A percentile compares a stretch with the other conserved stretches of the same genome.
Conservation (phyloP, 2,888 invertebrate genomes). For the Strigamia crassipes region DNA sequence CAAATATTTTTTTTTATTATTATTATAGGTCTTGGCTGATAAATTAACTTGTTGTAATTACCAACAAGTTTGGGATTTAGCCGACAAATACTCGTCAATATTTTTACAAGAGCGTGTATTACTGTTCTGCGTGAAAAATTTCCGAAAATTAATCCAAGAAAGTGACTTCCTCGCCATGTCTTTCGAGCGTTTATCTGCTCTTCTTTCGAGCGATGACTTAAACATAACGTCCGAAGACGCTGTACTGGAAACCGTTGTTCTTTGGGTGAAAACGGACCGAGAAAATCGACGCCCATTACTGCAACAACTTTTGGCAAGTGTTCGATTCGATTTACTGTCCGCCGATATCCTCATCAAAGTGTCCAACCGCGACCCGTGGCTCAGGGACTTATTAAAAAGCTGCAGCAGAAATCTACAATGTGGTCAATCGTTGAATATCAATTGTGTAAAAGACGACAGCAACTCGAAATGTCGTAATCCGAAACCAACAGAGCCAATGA, state of each 20-base stretch:
- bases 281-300: slow-evolving; percentile 25
- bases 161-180: slow-evolving; percentile 44
- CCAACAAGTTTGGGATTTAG: slow-evolving; percentile 45
- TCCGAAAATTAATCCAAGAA: slow-evolving; percentile 32
- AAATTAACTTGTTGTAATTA: slow-evolving; percentile 36
- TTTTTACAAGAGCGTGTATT: slow-evolving; percentile 41
- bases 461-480: slow-evolving; percentile 18
- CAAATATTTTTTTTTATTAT: neutral
- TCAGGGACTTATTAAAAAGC: neutral
- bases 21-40: slow-evolving; percentile 38
- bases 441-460: neutral
- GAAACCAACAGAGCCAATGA: slow-evolving; percentile 33
- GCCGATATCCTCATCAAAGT: slow-evolving; percentile 14
- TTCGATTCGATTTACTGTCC: slow-evolving; percentile 36
- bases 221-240: slow-evolving; percentile 41
- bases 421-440: neutral
- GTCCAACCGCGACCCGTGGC: slow-evolving; percentile 12
- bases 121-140: slow-evolving; percentile 41
- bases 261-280: slow-evolving; percentile 39
- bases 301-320: slow-evolving; percentile 4
- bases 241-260: slow-evolving; percentile 23
- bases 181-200: slow-evolving; percentile 18
- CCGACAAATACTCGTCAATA: slow-evolving; percentile 44
- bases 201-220: slow-evolving; percentile 39
- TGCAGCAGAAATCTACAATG: neutral